These are phyloP conservation scores for Crenichthys baileyi DNA, from an alignment of 2,797 vertebrate species.

Conservation along the genomic window DNA sequence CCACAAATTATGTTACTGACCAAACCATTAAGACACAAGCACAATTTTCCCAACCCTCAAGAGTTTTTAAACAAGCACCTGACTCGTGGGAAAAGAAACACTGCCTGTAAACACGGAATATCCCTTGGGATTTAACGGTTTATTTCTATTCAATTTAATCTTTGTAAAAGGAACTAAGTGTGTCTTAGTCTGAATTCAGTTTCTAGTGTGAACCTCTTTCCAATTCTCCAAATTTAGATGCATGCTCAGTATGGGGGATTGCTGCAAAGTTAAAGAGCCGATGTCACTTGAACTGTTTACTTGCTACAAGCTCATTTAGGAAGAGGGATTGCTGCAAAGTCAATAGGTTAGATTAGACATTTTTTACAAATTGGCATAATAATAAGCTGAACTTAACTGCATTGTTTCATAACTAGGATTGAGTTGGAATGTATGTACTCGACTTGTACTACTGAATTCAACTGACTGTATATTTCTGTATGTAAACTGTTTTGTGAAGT, in stretches of 20 bases:
- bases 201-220: not conserved
- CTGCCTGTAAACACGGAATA: constrained; percentile 22
- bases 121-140: constrained; percentile 27
- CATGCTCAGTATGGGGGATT: not conserved
- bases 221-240: not conserved
- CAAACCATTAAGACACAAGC: constrained; percentile 15
- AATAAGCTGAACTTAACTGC: not conserved
- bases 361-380: not conserved
- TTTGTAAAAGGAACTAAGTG: constrained; percentile 19
- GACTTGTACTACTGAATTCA: not conserved
- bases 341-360: not conserved
- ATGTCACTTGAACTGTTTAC: not conserved
- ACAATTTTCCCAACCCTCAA: constrained; percentile 13
- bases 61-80: constrained; percentile 19
- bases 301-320: not conserved
- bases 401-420: not conserved
- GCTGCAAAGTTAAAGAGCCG: not conserved
- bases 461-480: not conserved
- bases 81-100: constrained; percentile 33
- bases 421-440: not conserved
- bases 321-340: not conserved
- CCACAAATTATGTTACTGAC: constrained; percentile 32
- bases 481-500: not conserved
- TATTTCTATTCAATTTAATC: constrained; percentile 33
- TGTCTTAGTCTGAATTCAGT: constrained; percentile 2